These are phyloP conservation scores for Coenobita brevimanus DNA, from an alignment of 1,140 invertebrate genomes.

Conservation along the genomic window DNA sequence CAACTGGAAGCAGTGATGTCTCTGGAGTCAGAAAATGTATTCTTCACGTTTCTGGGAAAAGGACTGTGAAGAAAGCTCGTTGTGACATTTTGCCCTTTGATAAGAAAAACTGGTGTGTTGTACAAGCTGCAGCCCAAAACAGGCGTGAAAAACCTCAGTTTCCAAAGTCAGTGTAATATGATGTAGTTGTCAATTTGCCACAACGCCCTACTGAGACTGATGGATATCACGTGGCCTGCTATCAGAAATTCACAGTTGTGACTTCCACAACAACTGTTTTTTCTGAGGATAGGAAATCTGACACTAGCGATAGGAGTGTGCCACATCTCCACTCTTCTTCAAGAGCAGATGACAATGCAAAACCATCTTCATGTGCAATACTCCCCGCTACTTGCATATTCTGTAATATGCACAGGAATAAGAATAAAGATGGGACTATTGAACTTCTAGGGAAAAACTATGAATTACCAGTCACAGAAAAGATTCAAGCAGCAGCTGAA, in stretches of 20 bases:
- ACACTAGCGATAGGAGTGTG: not conserved
- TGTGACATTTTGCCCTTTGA: not conserved
- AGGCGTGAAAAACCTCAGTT: not conserved
- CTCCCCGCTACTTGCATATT: not conserved
- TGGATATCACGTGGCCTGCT: not conserved
- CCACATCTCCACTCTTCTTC: not conserved
- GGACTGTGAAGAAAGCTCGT: not conserved
- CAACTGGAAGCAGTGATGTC: not conserved
- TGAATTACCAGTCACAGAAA: not conserved
- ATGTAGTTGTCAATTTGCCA: not conserved
- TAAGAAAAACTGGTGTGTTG: not conserved
- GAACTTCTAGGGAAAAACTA: not conserved
- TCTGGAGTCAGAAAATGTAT: not conserved
- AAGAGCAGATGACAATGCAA: not conserved
- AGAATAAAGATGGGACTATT: not conserved
- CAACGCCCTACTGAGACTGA: not conserved
- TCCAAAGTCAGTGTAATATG: not conserved
- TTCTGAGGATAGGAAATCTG: not conserved
- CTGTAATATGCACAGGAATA: not conserved
- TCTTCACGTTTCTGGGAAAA: not conserved
- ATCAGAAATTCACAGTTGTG: not conserved
- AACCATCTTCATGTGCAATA: not conserved
- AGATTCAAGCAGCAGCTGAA: not conserved
- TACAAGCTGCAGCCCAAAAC: not conserved
- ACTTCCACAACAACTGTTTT: not conserved